Percentiles rank a stretch among this genome's conserved stretches.
phyloP scores from a whole-genome alignment of 2,113 vertebrate species.

The Alaudala cheleensis region DNA sequence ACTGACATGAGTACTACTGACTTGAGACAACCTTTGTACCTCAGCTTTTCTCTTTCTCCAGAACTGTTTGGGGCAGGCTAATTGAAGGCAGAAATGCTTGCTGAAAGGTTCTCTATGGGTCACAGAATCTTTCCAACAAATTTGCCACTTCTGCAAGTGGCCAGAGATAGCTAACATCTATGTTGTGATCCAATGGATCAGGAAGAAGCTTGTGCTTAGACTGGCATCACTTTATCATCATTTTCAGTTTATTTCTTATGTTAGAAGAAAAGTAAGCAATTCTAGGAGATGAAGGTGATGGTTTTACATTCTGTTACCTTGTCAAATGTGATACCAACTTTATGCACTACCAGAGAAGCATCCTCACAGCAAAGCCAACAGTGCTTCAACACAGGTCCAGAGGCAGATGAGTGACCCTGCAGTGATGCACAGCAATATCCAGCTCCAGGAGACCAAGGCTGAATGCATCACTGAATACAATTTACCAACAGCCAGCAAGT shows the following conservation, averaged over 20 bases:
- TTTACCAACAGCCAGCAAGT: not conserved
- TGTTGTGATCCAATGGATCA: not conserved
- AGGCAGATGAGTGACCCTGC: not conserved
- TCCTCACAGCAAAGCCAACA: not conserved
- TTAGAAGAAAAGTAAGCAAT: not conserved
- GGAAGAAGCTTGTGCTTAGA: not conserved
- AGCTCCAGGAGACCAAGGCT: not conserved
- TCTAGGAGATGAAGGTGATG: not conserved
- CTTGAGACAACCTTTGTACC: not conserved
- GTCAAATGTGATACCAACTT: not conserved
- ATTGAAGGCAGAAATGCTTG: not conserved
- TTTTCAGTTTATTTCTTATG: not conserved
- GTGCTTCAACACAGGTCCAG: not conserved
- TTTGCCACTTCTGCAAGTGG: not conserved
- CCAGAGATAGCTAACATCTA: not conserved
- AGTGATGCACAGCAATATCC: not conserved
- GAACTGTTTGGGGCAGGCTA: not conserved
- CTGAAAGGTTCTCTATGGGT: not conserved
- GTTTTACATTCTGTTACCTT: not conserved
- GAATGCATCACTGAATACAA: not conserved
- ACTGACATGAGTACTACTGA: not conserved
- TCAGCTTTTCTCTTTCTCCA: not conserved
- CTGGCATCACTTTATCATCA: not conserved
- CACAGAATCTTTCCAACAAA: not conserved
- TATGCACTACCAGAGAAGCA: not conserved